Conservation (phyloP, 2,888 invertebrate genomes). For the Ochropacha duplaris region DNA sequence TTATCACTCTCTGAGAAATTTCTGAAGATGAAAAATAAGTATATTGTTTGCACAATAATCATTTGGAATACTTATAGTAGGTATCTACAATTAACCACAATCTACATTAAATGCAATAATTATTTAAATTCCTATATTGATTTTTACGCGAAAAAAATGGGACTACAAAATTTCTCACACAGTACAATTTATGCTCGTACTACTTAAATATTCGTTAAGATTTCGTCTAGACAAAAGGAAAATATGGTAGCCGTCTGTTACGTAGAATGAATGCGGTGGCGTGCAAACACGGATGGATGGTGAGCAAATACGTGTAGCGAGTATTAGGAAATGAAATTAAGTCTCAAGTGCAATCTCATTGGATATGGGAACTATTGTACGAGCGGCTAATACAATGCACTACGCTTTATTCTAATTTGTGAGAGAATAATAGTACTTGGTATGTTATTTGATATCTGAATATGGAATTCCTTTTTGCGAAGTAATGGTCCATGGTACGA, state of each 20-base stretch:
- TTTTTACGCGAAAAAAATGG: too few relatives aligned
- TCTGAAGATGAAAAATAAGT: too few relatives aligned
- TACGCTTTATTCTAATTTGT: slow-evolving; percentile 14
- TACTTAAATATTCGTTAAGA: slow-evolving; percentile 80
- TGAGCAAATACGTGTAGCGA: slow-evolving; percentile 65
- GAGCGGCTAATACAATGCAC: slow-evolving; percentile 9
- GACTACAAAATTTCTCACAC: slow-evolving; percentile 18
- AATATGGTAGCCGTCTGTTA: slow-evolving; percentile 73
- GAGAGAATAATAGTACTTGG: slow-evolving; percentile 1
- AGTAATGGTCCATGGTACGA: not conserved
- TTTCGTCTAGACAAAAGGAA: slow-evolving; percentile 83
- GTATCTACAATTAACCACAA: too few relatives aligned
- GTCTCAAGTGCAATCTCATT: slow-evolving; percentile 68
- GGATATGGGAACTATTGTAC: slow-evolving; percentile 46
- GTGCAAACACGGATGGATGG: slow-evolving; percentile 73
- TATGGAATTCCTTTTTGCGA: not conserved
- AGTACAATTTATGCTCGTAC: slow-evolving; percentile 37
- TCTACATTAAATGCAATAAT: too few relatives aligned
- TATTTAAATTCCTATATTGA: too few relatives aligned
- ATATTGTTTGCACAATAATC: too few relatives aligned
- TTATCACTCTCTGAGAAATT: slow-evolving; percentile 31
- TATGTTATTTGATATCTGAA: not conserved
- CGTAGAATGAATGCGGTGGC: slow-evolving; percentile 66
- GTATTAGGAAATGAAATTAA: slow-evolving; percentile 81
- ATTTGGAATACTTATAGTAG: too few relatives aligned